Evolutionary conservation across 1,140 invertebrate genomes (phyloP).

Genomic region (Rhagoletis zephyria): DNA sequence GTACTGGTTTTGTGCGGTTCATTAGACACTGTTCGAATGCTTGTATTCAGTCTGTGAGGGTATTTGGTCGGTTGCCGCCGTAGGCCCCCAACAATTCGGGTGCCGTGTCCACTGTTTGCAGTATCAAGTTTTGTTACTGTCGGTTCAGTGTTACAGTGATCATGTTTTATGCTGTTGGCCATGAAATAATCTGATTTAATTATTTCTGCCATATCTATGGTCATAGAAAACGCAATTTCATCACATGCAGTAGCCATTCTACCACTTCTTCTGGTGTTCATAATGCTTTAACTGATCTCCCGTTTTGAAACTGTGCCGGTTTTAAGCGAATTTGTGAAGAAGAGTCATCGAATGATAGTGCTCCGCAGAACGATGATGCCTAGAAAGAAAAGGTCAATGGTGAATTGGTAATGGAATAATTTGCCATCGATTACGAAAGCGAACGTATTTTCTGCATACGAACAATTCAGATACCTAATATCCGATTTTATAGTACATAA

Average conservation of each 20-base stretch:
- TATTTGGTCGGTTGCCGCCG: conserved; percentile 69
- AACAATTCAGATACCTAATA: no score
- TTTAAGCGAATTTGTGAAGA: conserved; percentile 19
- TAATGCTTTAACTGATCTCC: conserved; percentile 40
- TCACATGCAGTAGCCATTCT: conserved; percentile 1
- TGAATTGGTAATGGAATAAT: no score
- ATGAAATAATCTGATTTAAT: conserved; percentile 9
- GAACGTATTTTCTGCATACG: no score
- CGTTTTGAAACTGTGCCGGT: conserved; percentile 9
- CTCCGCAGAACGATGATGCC: no score
- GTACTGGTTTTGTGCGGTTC: background rate
- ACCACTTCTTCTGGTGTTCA: background rate
- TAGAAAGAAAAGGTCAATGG: no score
- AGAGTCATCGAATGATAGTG: no score
- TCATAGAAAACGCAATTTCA: background rate
- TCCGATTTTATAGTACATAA: no score
- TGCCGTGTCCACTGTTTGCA: background rate
- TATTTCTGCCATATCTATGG: conserved; percentile 26
- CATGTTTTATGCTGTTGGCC: background rate
- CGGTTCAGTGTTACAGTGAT: background rate
- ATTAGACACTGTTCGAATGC: conserved; percentile 63
- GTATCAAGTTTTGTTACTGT: background rate
- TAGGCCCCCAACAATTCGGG: conserved; percentile 52
- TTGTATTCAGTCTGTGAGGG: conserved; percentile 69
- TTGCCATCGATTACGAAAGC: no score